phyloP scores from a whole-genome alignment of 2,797 vertebrate genomes.

The Lepus oiostolus region DNA sequence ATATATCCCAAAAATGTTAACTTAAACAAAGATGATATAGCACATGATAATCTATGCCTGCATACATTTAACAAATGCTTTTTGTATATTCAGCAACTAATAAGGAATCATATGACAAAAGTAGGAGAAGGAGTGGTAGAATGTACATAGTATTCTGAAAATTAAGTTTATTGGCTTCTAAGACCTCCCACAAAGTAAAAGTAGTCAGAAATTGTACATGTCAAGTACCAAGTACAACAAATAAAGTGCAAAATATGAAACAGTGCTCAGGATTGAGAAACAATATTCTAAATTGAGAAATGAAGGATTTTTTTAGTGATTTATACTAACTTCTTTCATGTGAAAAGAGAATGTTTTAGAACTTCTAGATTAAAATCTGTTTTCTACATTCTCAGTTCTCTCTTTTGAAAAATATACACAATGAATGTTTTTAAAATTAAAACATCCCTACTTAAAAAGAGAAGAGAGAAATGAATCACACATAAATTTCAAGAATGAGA shows the following conservation, averaged over 20 bases:
- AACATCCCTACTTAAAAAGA: conserved; percentile 62
- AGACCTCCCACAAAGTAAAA: background rate
- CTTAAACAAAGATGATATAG: conserved; percentile 5
- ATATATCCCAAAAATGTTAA: background rate
- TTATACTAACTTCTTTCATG: conserved; percentile 1
- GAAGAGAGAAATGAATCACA: conserved; percentile 71
- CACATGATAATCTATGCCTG: background rate
- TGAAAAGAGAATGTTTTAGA: conserved; percentile 37
- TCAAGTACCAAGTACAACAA: conserved; percentile 27
- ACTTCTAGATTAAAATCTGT: conserved; percentile 45
- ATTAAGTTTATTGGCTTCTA: conserved; percentile 26
- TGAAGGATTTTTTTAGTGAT: conserved; percentile 3
- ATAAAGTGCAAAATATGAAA: background rate
- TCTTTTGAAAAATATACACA: conserved; percentile 55
- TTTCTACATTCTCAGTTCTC: conserved; percentile 54
- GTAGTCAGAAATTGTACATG: background rate
- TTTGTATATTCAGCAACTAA: background rate
- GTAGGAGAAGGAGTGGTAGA: background rate
- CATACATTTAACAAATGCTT: conserved; percentile 45
- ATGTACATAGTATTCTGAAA: conserved; percentile 29
- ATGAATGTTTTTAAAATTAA: conserved; percentile 39
- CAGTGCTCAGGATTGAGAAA: background rate
- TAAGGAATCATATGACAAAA: conserved; percentile 14
- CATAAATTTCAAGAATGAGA: conserved; percentile 68
- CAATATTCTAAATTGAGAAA: conserved; percentile 58